Conservation (phyloP, 2,797 vertebrate genomes). For the Enteromius thamalakanensis region DNA sequence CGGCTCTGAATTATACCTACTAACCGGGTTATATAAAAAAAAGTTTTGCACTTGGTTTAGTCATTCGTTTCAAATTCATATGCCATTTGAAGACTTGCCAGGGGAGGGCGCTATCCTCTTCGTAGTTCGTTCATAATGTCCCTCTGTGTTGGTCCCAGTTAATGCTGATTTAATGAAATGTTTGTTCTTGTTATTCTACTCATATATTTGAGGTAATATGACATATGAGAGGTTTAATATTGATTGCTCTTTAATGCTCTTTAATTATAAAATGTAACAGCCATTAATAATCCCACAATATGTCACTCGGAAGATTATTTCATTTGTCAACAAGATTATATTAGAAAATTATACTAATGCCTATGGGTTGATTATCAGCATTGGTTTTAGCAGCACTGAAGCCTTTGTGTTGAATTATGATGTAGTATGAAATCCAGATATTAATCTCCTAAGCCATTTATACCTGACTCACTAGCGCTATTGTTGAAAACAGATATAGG, state of each 20-base stretch:
- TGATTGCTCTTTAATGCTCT: not conserved
- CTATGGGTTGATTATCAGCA: not conserved
- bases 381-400: conserved; percentile 4
- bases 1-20: not conserved
- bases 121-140: not conserved
- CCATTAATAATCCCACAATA: not conserved
- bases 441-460: conserved; percentile 3
- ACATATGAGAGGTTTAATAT: not conserved
- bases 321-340: not conserved
- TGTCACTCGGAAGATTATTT: not conserved
- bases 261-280: no score
- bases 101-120: conserved; percentile 1
- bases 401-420: not conserved
- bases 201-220: not conserved
- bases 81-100: not conserved
- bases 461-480: not conserved
- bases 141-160: not conserved
- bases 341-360: not conserved
- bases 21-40: no score
- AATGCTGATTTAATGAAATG: not conserved
- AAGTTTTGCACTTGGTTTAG: not conserved
- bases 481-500: conserved; percentile 4
- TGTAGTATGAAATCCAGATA: not conserved
- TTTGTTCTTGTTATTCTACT: not conserved
- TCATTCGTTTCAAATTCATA: not conserved